Evolutionary conservation across 2,113 vertebrate genomes (phyloP).

Genomic region (Hippopotamus amphibius): DNA sequence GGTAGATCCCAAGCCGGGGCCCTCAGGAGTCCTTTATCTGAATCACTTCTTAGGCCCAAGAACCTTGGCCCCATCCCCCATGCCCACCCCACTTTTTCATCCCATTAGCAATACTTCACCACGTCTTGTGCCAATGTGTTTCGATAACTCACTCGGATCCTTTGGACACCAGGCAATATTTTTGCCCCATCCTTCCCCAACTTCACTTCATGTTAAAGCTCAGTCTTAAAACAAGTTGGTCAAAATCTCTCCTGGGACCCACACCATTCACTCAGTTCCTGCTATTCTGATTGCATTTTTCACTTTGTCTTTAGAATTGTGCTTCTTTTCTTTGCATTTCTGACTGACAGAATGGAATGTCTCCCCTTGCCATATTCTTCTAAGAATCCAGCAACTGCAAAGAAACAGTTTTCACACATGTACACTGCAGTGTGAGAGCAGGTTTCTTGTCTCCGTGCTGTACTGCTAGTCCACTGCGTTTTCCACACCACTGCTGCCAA

Average conservation of each 20-base stretch:
- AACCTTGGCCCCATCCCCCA: background rate
- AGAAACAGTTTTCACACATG: no score
- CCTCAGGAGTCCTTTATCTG: background rate
- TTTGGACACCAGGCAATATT: background rate
- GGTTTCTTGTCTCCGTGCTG: background rate
- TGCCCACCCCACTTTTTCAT: no score
- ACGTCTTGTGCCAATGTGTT: background rate
- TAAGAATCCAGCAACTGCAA: background rate
- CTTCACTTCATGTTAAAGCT: background rate
- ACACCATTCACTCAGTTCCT: background rate
- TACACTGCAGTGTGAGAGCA: background rate
- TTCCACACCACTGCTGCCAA: rapidly evolving
- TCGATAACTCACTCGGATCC: background rate
- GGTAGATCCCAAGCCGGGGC: no score
- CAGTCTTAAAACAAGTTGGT: background rate
- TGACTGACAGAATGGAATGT: background rate
- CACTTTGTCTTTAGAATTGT: background rate
- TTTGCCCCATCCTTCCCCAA: background rate
- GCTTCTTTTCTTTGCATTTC: background rate
- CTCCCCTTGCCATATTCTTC: background rate
- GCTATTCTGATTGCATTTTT: background rate
- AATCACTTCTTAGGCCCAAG: background rate
- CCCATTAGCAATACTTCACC: background rate
- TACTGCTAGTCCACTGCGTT: background rate
- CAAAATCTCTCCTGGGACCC: background rate